Evolutionary conservation across 1,140 invertebrate species (phyloP).

Genomic region (Aphelinus certus): DNA sequence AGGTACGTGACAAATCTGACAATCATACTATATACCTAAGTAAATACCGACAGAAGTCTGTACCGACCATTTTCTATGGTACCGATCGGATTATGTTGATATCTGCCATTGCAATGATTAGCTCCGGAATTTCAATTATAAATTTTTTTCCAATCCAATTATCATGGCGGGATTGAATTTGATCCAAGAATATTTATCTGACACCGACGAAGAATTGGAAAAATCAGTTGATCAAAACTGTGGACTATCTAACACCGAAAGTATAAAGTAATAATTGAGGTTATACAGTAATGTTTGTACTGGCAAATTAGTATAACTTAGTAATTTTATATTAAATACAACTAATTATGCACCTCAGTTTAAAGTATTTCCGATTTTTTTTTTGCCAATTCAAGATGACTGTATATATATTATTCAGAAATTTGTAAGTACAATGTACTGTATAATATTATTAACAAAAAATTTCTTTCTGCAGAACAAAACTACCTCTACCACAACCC

Average conservation of each 20-base stretch:
- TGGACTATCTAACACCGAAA: background rate
- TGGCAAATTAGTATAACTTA: background rate
- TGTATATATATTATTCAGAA: background rate
- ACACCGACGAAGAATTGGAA: constrained; percentile 50
- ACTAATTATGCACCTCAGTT: too few species aligned
- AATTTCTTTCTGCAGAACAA: constrained; percentile 21
- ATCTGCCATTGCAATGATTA: constrained; percentile 3
- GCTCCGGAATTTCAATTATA: background rate
- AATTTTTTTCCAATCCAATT: constrained; percentile 9
- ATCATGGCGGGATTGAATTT: constrained; percentile 54
- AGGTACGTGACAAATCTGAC: too few species aligned
- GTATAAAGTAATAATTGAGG: constrained; percentile 22
- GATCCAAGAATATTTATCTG: constrained; percentile 51
- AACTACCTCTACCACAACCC: constrained; percentile 56
- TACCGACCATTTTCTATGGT: too few species aligned
- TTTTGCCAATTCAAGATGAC: background rate
- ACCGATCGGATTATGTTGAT: too few species aligned
- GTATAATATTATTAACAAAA: constrained; percentile 14
- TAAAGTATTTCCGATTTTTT: background rate
- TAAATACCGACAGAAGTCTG: too few species aligned
- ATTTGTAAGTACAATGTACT: background rate
- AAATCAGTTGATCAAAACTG: constrained; percentile 19
- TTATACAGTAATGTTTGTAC: background rate
- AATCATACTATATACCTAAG: too few species aligned
- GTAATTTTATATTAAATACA: too few species aligned